Evolutionary conservation across 2,113 vertebrate genomes (phyloP).

Genomic region (Ptychochromis oligacanthus): DNA sequence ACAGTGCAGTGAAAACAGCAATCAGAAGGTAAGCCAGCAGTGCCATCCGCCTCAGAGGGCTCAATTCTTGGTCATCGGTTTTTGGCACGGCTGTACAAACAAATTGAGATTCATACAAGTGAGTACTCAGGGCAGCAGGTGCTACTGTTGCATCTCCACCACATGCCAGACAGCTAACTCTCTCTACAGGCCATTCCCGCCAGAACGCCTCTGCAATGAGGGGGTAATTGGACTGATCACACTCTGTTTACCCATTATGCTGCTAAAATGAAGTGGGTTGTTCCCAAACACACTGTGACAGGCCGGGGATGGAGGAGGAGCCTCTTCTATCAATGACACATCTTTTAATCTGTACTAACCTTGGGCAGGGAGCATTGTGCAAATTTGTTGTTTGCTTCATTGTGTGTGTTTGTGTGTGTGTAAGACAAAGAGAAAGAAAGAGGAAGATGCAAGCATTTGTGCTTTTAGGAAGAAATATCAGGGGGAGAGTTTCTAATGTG

Average conservation of each 20-base stretch:
- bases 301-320: slow-evolving; percentile 47
- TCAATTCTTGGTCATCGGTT: slow-evolving; percentile 54
- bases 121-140: slow-evolving; percentile 73
- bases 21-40: slow-evolving; percentile 24
- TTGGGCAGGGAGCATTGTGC: slow-evolving; percentile 39
- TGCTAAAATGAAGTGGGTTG: slow-evolving; percentile 76
- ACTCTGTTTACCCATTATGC: slow-evolving; percentile 77
- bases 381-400: slow-evolving; percentile 16
- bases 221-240: slow-evolving; percentile 80
- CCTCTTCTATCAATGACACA: slow-evolving; percentile 64
- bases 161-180: slow-evolving; percentile 61
- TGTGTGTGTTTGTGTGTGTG: not conserved
- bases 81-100: slow-evolving; percentile 65
- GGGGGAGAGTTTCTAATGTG: slow-evolving; percentile 29
- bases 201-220: slow-evolving; percentile 70
- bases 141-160: slow-evolving; percentile 60
- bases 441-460: not conserved
- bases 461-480: slow-evolving; percentile 27
- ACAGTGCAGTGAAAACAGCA: slow-evolving; percentile 41
- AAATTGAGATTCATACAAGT: slow-evolving; percentile 73
- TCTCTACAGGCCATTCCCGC: slow-evolving; percentile 62
- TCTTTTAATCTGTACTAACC: slow-evolving; percentile 73
- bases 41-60: slow-evolving; percentile 32
- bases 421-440: not conserved
- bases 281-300: slow-evolving; percentile 68